A percentile compares a stretch with the other conserved stretches of the same genome.
These are phyloP conservation scores for Galeopsomyia nigrocyanea DNA, from an alignment of 2,888 invertebrate genomes.

Conservation along the genomic window DNA sequence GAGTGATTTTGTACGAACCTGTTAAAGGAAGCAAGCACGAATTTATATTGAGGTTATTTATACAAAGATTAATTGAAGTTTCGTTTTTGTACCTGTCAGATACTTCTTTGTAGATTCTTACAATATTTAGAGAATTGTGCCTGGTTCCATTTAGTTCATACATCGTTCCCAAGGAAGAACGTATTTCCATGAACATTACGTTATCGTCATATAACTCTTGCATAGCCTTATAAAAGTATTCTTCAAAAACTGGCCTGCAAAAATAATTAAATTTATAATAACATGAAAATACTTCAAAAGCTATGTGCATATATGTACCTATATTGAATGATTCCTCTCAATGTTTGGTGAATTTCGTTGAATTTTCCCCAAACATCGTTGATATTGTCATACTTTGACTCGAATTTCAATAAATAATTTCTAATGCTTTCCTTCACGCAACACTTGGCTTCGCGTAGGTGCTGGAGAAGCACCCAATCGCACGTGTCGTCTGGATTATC, in stretches of 20 bases:
- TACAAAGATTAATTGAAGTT: no score
- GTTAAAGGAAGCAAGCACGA: not conserved
- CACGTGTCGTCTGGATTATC: constrained; percentile 43
- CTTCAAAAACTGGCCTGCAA: constrained; percentile 74
- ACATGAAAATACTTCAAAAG: constrained; percentile 2
- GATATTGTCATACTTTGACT: no score
- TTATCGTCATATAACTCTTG: constrained; percentile 76
- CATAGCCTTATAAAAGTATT: constrained; percentile 76
- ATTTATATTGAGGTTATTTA: not conserved
- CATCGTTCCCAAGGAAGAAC: constrained; percentile 74
- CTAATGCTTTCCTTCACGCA: constrained; percentile 53
- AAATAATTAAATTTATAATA: not conserved
- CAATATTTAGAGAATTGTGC: constrained; percentile 72
- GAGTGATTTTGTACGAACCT: constrained; percentile 74
- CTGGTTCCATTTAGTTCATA: constrained; percentile 77
- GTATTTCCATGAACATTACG: constrained; percentile 78
- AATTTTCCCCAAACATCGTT: constrained; percentile 40
- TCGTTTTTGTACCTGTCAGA: constrained; percentile 71
- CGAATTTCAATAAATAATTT: no score
- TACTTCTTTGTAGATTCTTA: constrained; percentile 73
- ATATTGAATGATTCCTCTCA: not conserved
- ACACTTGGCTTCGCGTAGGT: constrained; percentile 47
- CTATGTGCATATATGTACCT: not conserved
- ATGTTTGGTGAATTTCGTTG: constrained; percentile 25
- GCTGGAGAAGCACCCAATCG: constrained; percentile 56